These are phyloP conservation scores for Parasteatoda lunata DNA, from an alignment of 2,888 invertebrate genomes.

Conservation along the genomic window DNA sequence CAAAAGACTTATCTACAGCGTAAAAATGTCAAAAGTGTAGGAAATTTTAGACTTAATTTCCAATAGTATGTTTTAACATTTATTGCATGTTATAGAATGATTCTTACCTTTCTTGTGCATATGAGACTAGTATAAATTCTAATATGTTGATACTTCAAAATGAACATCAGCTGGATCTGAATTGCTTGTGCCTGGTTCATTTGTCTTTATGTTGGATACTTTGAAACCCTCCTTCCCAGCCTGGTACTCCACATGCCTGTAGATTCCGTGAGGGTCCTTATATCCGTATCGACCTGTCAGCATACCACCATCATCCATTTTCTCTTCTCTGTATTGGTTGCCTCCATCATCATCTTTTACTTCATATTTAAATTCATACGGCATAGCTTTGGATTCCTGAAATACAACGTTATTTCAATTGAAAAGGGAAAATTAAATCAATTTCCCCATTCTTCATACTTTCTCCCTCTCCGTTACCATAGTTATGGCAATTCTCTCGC, in stretches of 20 bases:
- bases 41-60: no score
- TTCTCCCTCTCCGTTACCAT: no score
- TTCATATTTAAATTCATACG: conserved; percentile 56
- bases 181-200: conserved; percentile 57
- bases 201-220: conserved; percentile 41
- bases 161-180: conserved; percentile 56
- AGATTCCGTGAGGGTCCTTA: conserved; percentile 52
- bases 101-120: no score
- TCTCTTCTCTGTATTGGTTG: conserved; percentile 47
- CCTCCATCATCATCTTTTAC: conserved; percentile 54
- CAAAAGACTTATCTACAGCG: no score
- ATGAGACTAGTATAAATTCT: conserved; percentile 23
- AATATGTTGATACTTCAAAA: conserved; percentile 47
- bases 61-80: no score
- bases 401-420: neutral
- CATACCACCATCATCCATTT: conserved; percentile 53
- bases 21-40: no score
- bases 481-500: no score
- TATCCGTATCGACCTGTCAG: conserved; percentile 55
- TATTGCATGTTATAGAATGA: no score
- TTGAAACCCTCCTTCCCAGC: conserved; percentile 61
- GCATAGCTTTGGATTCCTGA: conserved; percentile 45
- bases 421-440: no score
- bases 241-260: conserved; percentile 46
- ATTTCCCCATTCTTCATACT: no score